A percentile compares a stretch with the other conserved stretches of the same genome.
Conservation (phyloP, 2,888 invertebrate genomes). For the Nesidiocoris tenuis region DNA sequence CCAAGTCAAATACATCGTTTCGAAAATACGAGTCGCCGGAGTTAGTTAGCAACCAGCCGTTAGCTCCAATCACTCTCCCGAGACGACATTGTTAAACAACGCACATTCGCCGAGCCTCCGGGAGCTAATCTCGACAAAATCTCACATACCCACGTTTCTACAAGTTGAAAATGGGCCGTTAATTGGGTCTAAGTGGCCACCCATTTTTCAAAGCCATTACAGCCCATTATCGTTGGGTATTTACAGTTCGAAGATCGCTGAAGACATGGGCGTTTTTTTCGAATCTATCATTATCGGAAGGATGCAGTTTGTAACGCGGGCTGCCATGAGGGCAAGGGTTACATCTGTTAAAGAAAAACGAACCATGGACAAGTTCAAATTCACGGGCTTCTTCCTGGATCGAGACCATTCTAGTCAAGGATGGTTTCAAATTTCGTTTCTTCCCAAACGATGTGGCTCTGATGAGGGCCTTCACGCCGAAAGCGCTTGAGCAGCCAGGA, state of each 20-base stretch:
- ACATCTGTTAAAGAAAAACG: no score
- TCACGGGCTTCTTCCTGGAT: no score
- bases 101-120: not conserved
- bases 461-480: no score
- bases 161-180: conserved; percentile 25
- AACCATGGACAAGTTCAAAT: no score
- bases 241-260: conserved; percentile 8
- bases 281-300: no score
- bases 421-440: no score
- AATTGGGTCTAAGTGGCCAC: conserved; percentile 25
- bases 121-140: conserved; percentile 17
- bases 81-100: not conserved
- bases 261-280: not conserved
- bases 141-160: conserved; percentile 2
- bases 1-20: not conserved
- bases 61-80: not conserved
- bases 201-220: conserved; percentile 33
- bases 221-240: conserved; percentile 17
- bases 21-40: not conserved
- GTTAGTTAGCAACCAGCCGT: not conserved
- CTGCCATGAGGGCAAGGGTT: no score
- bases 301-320: no score
- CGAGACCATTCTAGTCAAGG: no score
- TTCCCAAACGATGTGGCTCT: no score
- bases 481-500: no score